These are phyloP conservation scores for Stenolophus ochropezus DNA, from an alignment of 2,888 invertebrate genomes.

Conservation along the genomic window DNA sequence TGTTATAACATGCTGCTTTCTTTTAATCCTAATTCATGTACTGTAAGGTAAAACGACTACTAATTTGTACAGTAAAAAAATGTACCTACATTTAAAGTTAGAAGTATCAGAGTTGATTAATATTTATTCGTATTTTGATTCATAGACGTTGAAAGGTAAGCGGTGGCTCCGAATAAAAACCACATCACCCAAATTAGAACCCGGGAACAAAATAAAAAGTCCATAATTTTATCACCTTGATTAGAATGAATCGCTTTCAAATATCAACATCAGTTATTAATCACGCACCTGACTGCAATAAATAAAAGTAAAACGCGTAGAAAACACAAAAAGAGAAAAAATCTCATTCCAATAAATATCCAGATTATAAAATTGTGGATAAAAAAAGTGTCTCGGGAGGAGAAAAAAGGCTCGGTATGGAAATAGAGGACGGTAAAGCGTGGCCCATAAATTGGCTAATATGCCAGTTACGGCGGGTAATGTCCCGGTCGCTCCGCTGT, in stretches of 20 bases:
- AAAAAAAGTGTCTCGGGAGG: slow-evolving; percentile 29
- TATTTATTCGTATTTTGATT: neutral
- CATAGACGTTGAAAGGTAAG: neutral
- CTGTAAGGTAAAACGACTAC: too few relatives aligned
- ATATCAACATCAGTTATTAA: slow-evolving; percentile 45
- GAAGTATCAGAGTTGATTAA: neutral
- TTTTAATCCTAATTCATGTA: too few relatives aligned
- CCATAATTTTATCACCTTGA: slow-evolving; percentile 29
- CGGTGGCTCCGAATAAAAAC: neutral
- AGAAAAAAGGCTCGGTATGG: slow-evolving; percentile 19
- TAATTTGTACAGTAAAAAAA: too few relatives aligned
- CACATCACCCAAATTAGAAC: slow-evolving; percentile 7
- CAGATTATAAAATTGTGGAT: slow-evolving; percentile 58
- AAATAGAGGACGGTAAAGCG: slow-evolving; percentile 39
- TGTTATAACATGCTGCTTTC: too few relatives aligned
- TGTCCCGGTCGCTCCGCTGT: slow-evolving; percentile 14
- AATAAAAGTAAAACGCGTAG: slow-evolving; percentile 55
- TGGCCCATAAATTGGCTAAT: slow-evolving; percentile 45
- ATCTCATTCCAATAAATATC: slow-evolving; percentile 55
- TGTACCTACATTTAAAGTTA: neutral
- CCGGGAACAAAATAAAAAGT: slow-evolving; percentile 19
- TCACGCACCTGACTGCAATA: slow-evolving; percentile 55
- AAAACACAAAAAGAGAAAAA: slow-evolving; percentile 56
- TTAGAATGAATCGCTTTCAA: slow-evolving; percentile 47
- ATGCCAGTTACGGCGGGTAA: slow-evolving; percentile 42